These are phyloP conservation scores for Patella depressa DNA, from an alignment of 2,888 invertebrate species.

Conservation along the genomic window DNA sequence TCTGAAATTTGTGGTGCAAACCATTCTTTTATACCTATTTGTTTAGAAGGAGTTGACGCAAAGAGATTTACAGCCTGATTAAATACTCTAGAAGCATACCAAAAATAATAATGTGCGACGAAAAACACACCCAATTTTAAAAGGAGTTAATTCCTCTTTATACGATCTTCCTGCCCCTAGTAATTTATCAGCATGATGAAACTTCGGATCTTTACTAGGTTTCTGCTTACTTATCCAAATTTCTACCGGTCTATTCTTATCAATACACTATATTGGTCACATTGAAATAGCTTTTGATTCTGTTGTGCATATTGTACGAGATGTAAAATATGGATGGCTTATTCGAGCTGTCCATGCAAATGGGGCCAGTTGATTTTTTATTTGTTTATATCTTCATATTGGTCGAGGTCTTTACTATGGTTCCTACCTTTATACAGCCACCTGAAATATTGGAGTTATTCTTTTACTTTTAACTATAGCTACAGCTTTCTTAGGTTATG, in stretches of 20 bases:
- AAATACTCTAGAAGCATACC: neutral
- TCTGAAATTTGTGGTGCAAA: slow-evolving; percentile 87
- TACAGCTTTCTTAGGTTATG: slow-evolving; percentile 83
- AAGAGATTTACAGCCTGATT: slow-evolving; percentile 17
- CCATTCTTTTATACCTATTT: slow-evolving; percentile 85
- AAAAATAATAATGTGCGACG: slow-evolving; percentile 21
- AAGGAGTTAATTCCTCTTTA: slow-evolving; percentile 42
- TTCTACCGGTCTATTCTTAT: slow-evolving; percentile 79
- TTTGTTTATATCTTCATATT: slow-evolving; percentile 80
- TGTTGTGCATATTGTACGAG: slow-evolving; percentile 80
- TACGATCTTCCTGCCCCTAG: slow-evolving; percentile 53
- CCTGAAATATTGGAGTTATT: slow-evolving; percentile 79
- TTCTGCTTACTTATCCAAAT: slow-evolving; percentile 76
- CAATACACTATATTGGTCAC: slow-evolving; percentile 80
- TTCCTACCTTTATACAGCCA: slow-evolving; percentile 73
- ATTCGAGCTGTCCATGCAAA: slow-evolving; percentile 80
- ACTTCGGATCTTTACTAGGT: slow-evolving; percentile 74
- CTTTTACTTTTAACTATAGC: slow-evolving; percentile 80
- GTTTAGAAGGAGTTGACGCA: slow-evolving; percentile 43
- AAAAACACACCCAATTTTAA: slow-evolving; percentile 45
- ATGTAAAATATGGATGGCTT: slow-evolving; percentile 81
- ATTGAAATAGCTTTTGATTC: slow-evolving; percentile 79
- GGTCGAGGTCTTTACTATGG: slow-evolving; percentile 78
- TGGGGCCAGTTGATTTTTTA: slow-evolving; percentile 82
- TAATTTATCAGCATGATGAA: slow-evolving; percentile 73